phyloP scores from a whole-genome alignment of 2,888 invertebrate genomes.

The Cloeon dipterum region DNA sequence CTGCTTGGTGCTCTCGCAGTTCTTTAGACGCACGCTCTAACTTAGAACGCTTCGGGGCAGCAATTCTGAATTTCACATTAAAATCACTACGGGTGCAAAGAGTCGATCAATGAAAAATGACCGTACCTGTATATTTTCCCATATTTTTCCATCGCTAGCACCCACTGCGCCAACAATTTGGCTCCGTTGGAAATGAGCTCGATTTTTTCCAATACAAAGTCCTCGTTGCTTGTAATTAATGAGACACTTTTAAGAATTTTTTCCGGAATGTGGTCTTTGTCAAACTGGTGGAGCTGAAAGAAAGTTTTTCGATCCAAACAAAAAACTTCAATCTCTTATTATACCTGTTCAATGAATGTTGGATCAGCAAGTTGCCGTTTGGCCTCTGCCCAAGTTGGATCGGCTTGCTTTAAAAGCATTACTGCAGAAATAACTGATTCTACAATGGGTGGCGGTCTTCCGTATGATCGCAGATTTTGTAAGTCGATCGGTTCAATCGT shows the following conservation, averaged over 20 bases:
- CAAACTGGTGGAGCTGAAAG: slow-evolving; percentile 47
- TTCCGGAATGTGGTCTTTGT: slow-evolving; percentile 70
- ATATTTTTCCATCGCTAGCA: slow-evolving; percentile 76
- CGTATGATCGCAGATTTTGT: slow-evolving; percentile 75
- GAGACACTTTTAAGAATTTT: slow-evolving; percentile 60
- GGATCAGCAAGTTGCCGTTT: slow-evolving; percentile 66
- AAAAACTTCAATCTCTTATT: too few relatives aligned
- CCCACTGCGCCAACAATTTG: slow-evolving; percentile 77
- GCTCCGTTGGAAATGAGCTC: slow-evolving; percentile 66
- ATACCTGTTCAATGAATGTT: slow-evolving; percentile 40
- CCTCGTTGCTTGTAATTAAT: slow-evolving; percentile 53
- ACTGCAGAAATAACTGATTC: slow-evolving; percentile 82
- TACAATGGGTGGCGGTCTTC: slow-evolving; percentile 64
- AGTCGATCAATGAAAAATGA: not conserved
- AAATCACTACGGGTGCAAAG: too few relatives aligned
- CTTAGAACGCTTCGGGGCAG: not conserved
- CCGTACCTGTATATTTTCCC: slow-evolving; percentile 67
- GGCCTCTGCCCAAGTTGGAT: slow-evolving; percentile 71
- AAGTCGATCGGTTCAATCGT: slow-evolving; percentile 68
- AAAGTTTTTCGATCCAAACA: not conserved
- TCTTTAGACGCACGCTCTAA: not conserved
- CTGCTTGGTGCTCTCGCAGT: not conserved
- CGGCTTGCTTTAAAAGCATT: slow-evolving; percentile 51
- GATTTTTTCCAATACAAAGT: slow-evolving; percentile 71
- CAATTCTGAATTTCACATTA: too few relatives aligned